Base-by-base conservation (phyloP, 1,140 invertebrate species). In the Helicoverpa armigera region DNA sequence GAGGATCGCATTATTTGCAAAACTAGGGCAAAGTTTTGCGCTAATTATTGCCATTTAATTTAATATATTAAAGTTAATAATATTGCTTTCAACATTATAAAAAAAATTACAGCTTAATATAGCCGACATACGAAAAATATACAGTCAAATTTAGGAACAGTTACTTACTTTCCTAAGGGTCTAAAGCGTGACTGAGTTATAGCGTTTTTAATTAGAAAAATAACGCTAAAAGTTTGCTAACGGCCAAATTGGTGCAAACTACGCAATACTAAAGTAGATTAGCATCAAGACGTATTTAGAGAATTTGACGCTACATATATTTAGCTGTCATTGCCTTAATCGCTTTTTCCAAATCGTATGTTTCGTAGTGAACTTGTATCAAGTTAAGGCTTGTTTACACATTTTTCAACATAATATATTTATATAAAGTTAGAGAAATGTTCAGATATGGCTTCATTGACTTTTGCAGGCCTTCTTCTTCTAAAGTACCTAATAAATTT, bases 241-340 rank as follows among this genome's bases (percentile, higher is more conserved):
- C 43, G 5, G 10, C 65, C 51, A 51, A 51, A 23, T 29, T 69
- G 35, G 12, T 29, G 12, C n/a, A n/a, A 69, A 69, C 9, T 16
- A 50, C 48, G 16, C 11, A 16, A 48, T 16, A 31, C n/a, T 67
- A 12, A 16, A 18, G 18, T 11, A 60, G 14, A 76, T 76, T 76
- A 63, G 48, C 73, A 76, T 76, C 16, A 51, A 60, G 63, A 60
- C 35, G 18, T n/a, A 23, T 76, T 63, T 61, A 63, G 29, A 63
- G n/a, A 7, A 63, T 76, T 76, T 76, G 14, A 76, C 73, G 73
- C 73, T 35, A 63, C 73, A 76, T 76, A 23, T 63, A 63, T 76
- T 76, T 63, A n/a, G 43, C 23, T 63, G 58, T 51, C 56, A 29
- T 63, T 63, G 58, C 35, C 18, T 61, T 61, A 76, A 63, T 63